Base-by-base conservation (phyloP, 2,888 invertebrate genomes). In the Muschampia plurimacula region DNA sequence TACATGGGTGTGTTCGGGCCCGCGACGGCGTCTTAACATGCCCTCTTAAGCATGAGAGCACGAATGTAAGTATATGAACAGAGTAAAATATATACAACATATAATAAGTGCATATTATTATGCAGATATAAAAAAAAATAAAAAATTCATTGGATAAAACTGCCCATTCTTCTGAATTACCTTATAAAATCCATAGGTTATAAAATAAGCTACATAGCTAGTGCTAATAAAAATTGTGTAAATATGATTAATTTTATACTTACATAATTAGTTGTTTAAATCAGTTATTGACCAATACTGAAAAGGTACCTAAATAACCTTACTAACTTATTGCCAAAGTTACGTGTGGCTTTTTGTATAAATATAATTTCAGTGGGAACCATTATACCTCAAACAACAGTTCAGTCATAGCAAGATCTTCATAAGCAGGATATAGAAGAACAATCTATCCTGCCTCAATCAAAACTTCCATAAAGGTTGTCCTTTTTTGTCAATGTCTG, bases 271-370 rank as follows among this genome's bases (percentile, higher is more conserved):
- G 81, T 84, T 83, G 80, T 84, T 83, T 84, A 87, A 84, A 90
- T 91, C 88, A 88, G 89, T 90, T 89, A 85, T 81, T 81, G 83
- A 91, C 88, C 89, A 93, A 93, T 93, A 93, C 93, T 93, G 93
- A 89, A 88, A 86, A 88, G 93, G 91, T 84, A 83, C 84, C 85
- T 89, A 89, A 83, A 84, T 90, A 88, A 86, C 84, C 84, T 87
- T 81, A 82, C 87, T 87, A 87, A 86, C 85, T 92, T 92, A 92
- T 92, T 92, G 92, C 93, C 92, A 86, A 84, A 84, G 87, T 89
- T 89, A 88, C 87, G 79, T 82, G 83, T 83, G 86, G 87, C 86
- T 79, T 79, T 80, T 77, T 32, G 12, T 73, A 80, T 78, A 80
- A 80, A 76, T 78, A 79, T 74, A 80, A 60, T 69, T 76, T 76